Base-by-base conservation (phyloP, 2,797 vertebrate species). In the Galaxias olidus region DNA sequence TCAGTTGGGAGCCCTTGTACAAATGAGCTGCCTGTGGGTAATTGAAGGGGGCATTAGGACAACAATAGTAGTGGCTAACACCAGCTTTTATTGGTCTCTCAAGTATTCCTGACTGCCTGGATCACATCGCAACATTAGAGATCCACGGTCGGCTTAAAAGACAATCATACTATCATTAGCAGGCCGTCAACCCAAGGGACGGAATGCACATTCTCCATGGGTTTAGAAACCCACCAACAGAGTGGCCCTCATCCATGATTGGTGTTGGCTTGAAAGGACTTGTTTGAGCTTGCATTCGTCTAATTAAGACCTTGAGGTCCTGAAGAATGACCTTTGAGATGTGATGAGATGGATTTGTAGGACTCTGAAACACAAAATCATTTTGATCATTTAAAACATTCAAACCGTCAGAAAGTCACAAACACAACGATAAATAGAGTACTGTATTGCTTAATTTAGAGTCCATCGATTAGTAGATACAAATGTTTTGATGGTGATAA, bases 11-110 rank as follows among this genome's bases (percentile, higher is more conserved):
- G 66, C 53, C 58, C 53, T 57, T 61, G 65, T 67, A 86, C 77
- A 75, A 85, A 89, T 79, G 77, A 85, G 73, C 76, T 79, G 73
- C 80, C 83, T 63, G 73, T 69, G 78, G 83, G 80, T 86, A 89
- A 89, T 85, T 88, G 81, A 87, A 85, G 81, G 78, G 83, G 69
- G 87, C 73, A 84, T 90, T 87, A 88, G 65, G 77, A 72, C 71
- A 85, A 89, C 88, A 90, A 88, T 84, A 66, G 75, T 75, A 71
- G 78, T 69, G 71, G 79, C 58, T 85, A 80, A 82, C 63, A 72
- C 73, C 69, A 51, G 78, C 64, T 59, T 65, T 73, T 75, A 79
- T 77, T 78, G 82, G 72, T 74, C 76, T 81, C 84, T 69, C 68
- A 69, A 74, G 75, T 78, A 79, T 77, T 74, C 65, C 53, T 3